phyloP scores from a whole-genome alignment of 2,113 vertebrate species.

The Sylvietta virens region DNA sequence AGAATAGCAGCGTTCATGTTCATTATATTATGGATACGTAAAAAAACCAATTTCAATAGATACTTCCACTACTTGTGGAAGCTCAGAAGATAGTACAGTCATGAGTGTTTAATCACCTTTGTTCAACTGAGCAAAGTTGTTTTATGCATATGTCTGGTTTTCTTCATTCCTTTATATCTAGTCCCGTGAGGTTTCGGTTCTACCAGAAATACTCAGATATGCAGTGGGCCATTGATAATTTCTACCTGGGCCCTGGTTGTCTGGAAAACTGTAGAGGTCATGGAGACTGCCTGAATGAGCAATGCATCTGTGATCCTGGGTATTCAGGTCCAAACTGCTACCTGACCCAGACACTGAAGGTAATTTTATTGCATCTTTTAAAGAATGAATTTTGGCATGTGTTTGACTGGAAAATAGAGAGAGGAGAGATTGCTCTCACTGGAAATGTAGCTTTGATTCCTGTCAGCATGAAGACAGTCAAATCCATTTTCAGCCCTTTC shows the following conservation, averaged over 20 bases:
- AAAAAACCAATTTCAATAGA: not conserved
- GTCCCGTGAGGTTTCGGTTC: slow-evolving; percentile 92
- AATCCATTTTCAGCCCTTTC: not conserved
- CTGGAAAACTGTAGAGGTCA: slow-evolving; percentile 90
- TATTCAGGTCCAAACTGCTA: slow-evolving; percentile 92
- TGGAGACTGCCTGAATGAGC: slow-evolving; percentile 92
- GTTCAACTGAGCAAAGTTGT: not conserved
- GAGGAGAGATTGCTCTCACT: not conserved
- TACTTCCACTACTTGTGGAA: not conserved
- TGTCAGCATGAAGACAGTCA: not conserved
- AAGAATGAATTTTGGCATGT: not conserved
- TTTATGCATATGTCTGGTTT: not conserved
- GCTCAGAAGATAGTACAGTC: not conserved
- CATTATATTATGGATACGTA: not conserved
- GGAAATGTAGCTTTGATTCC: not conserved
- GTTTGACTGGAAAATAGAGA: not conserved
- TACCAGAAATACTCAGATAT: slow-evolving; percentile 93
- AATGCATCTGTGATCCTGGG: slow-evolving; percentile 92
- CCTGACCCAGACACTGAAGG: slow-evolving; percentile 86
- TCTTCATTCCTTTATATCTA: slow-evolving; percentile 55
- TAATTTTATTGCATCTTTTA: slow-evolving; percentile 46
- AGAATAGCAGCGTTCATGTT: rapidly evolving
- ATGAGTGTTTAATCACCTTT: not conserved
- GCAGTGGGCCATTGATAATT: slow-evolving; percentile 96
- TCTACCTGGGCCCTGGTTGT: slow-evolving; percentile 94